Conservation (phyloP, 1,140 invertebrate genomes). For the Drosophila sechellia region DNA sequence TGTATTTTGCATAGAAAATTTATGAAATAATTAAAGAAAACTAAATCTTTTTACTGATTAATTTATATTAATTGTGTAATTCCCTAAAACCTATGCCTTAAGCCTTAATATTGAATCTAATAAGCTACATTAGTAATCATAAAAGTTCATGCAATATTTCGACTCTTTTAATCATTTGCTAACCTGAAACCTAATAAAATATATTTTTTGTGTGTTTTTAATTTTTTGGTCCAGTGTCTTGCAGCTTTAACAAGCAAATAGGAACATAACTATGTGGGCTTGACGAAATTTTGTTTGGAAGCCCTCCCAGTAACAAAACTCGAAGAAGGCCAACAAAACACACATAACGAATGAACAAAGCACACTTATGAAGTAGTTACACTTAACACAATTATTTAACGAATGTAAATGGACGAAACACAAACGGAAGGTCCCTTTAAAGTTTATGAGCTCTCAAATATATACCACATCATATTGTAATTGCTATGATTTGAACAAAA, state of each 20-base stretch:
- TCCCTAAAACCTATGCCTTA: no score
- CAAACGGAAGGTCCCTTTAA: constrained; percentile 20
- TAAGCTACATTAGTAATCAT: no score
- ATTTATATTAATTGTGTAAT: no score
- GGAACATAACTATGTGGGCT: constrained; percentile 20
- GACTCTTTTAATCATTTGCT: no score
- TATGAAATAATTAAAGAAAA: background rate
- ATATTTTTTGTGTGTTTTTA: no score
- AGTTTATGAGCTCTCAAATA: background rate
- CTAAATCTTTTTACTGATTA: background rate
- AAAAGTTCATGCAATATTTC: no score
- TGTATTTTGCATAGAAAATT: no score
- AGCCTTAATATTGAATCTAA: no score
- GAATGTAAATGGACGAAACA: constrained; percentile 30
- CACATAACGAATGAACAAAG: constrained; percentile 43
- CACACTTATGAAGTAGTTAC: constrained; percentile 29
- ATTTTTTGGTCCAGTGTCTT: constrained; percentile 17
- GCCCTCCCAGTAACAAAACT: background rate
- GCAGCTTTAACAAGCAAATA: constrained; percentile 2
- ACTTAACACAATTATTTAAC: constrained; percentile 29
- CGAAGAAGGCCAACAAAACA: constrained; percentile 14
- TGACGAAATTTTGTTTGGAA: constrained; percentile 5
- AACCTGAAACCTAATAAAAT: no score
- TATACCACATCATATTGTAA: no score
- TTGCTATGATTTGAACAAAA: no score